Evolutionary conservation across 2,888 invertebrate genomes (phyloP).

Genomic region (Cyclophora albipunctata): DNA sequence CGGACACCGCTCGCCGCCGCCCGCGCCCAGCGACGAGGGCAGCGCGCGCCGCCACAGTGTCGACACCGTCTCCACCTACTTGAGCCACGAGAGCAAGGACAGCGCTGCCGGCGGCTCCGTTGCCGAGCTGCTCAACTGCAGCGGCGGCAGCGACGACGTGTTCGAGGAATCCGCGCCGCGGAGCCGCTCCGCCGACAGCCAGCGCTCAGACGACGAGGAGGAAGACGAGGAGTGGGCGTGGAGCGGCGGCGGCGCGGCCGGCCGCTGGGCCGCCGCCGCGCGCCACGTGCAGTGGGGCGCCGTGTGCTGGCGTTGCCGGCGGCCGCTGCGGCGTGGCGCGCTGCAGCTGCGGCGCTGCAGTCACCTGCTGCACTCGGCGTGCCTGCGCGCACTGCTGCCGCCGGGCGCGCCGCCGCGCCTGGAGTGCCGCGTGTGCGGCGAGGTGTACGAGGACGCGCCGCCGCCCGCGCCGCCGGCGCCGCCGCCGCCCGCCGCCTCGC

Average conservation of each 20-base stretch:
- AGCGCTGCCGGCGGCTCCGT: constrained; percentile 71
- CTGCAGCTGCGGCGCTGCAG: constrained; percentile 82
- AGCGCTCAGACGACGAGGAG: too few relatives aligned
- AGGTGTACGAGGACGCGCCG: constrained; percentile 74
- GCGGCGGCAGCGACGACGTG: constrained; percentile 82
- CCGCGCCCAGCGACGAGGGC: constrained; percentile 35
- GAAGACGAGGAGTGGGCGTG: too few relatives aligned
- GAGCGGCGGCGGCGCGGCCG: constrained; percentile 8
- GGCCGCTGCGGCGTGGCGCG: constrained; percentile 74
- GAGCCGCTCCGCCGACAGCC: constrained; percentile 19
- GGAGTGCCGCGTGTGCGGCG: constrained; percentile 91
- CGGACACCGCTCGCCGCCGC: constrained; percentile 18
- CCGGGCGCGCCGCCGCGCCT: constrained; percentile 79
- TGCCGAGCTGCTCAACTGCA: constrained; percentile 81
- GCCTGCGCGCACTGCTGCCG: constrained; percentile 82
- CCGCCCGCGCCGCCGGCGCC: constrained; percentile 63
- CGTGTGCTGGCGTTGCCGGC: constrained; percentile 83
- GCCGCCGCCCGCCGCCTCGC: constrained; percentile 75
- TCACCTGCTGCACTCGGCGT: constrained; percentile 87
- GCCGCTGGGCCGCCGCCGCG: constrained; percentile 6
- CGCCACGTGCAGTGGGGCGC: constrained; percentile 74
- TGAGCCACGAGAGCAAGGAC: constrained; percentile 88
- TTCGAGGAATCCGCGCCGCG: constrained; percentile 49
- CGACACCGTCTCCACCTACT: constrained; percentile 91
- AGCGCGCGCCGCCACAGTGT: constrained; percentile 88